Conservation (phyloP, 2,797 vertebrate species). For the Phoebastria nigripes region DNA sequence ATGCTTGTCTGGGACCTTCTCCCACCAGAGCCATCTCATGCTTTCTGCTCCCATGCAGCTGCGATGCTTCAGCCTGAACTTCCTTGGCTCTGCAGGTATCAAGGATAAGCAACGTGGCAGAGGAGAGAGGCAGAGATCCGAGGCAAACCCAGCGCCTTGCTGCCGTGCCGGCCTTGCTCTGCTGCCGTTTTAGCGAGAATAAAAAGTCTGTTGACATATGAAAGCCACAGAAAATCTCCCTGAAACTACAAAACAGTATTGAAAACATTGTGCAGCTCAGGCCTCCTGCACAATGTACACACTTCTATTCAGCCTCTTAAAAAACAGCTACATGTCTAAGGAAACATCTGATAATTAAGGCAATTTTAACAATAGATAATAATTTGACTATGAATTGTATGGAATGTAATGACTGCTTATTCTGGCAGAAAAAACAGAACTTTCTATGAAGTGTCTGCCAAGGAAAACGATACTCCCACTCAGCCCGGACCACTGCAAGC, state of each 20-base stretch:
- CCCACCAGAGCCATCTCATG: not conserved
- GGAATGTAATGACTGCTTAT: slow-evolving; percentile 81
- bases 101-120: accelerated
- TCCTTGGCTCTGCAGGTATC: not conserved
- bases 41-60: not conserved
- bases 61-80: not conserved
- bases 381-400: slow-evolving; percentile 77
- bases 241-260: slow-evolving; percentile 58
- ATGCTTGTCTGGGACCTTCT: not conserved
- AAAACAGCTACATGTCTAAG: slow-evolving; percentile 57
- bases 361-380: slow-evolving; percentile 79
- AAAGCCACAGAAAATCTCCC: slow-evolving; percentile 63
- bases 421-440: slow-evolving; percentile 72
- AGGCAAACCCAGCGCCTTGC: not conserved
- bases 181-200: not conserved
- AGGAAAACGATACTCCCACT: slow-evolving; percentile 76
- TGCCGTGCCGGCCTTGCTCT: not conserved
- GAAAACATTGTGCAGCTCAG: slow-evolving; percentile 34
- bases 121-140: not conserved
- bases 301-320: slow-evolving; percentile 38
- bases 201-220: slow-evolving; percentile 47
- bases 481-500: slow-evolving; percentile 68
- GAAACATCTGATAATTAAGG: slow-evolving; percentile 78
- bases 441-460: slow-evolving; percentile 78
- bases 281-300: slow-evolving; percentile 49